These are phyloP conservation scores for Portunus trituberculatus DNA, from an alignment of 1,140 invertebrate species.

Conservation along the genomic window DNA sequence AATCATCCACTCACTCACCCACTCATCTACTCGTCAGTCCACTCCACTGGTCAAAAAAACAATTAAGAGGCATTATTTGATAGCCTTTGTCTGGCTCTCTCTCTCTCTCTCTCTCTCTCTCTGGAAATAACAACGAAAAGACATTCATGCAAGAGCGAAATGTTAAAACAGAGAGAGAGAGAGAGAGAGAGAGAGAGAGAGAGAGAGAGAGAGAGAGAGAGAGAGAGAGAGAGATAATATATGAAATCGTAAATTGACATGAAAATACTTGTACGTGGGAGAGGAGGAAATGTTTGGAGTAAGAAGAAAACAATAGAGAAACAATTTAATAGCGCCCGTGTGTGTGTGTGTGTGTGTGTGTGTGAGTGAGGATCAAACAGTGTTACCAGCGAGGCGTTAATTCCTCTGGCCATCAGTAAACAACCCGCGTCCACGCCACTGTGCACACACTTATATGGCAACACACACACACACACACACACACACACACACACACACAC, in stretches of 20 bases:
- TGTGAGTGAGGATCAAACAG: not conserved
- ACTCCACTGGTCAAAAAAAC: too few relatives aligned
- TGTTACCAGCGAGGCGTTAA: not conserved
- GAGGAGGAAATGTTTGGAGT: not conserved
- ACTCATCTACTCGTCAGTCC: too few relatives aligned
- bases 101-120: conserved; percentile 26
- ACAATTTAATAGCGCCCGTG: not conserved
- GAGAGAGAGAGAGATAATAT: not conserved
- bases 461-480: too few relatives aligned
- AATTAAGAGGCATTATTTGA: too few relatives aligned
- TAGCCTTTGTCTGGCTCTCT: not conserved
- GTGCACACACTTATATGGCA: too few relatives aligned
- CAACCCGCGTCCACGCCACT: too few relatives aligned
- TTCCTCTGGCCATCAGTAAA: too few relatives aligned
- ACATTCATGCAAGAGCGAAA: not conserved
- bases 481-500: too few relatives aligned
- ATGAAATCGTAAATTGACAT: not conserved
- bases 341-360: conserved; percentile 4
- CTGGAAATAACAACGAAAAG: not conserved
- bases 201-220: conserved; percentile 22
- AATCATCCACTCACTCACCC: too few relatives aligned
- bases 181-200: not conserved
- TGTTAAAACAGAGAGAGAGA: not conserved
- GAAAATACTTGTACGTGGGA: not conserved
- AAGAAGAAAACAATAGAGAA: not conserved